Conservation (phyloP, 2,888 invertebrate genomes). For the Portevinia maculata region DNA sequence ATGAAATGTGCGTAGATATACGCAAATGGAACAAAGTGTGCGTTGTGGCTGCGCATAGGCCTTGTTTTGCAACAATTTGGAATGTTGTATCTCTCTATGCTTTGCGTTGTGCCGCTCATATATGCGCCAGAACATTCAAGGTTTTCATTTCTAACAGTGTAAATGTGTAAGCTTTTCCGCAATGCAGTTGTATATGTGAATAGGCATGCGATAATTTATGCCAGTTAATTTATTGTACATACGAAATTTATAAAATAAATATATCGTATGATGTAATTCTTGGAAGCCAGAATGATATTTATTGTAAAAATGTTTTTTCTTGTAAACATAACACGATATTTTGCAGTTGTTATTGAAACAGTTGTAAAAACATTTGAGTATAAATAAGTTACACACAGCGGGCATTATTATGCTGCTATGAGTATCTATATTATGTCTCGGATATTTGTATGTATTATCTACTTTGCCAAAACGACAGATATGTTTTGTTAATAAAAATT, state of each 20-base stretch:
- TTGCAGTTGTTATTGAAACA: constrained; percentile 42
- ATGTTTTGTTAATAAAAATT: constrained; percentile 15
- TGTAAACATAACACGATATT: constrained; percentile 28
- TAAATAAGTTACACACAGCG: background rate
- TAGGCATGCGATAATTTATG: constrained; percentile 45
- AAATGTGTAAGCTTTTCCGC: constrained; percentile 71
- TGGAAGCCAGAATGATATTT: constrained; percentile 43
- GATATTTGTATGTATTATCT: background rate
- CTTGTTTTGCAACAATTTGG: constrained; percentile 64
- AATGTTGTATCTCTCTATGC: constrained; percentile 44
- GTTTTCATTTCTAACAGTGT: constrained; percentile 58
- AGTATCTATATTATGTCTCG: background rate
- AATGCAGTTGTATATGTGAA: constrained; percentile 67
- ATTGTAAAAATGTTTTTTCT: constrained; percentile 7
- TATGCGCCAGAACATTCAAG: constrained; percentile 66
- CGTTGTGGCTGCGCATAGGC: constrained; percentile 48
- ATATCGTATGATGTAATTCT: constrained; percentile 65
- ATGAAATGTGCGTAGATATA: constrained; percentile 71
- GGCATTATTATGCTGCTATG: background rate
- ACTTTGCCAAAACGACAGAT: constrained; percentile 4
- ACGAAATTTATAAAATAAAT: constrained; percentile 24
- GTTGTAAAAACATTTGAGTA: constrained; percentile 27
- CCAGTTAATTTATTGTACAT: constrained; percentile 28
- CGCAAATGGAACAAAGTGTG: constrained; percentile 53
- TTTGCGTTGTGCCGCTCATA: constrained; percentile 52